These are phyloP conservation scores for Sarcophaga peregrina DNA, from an alignment of 1,140 invertebrate species.

Conservation along the genomic window DNA sequence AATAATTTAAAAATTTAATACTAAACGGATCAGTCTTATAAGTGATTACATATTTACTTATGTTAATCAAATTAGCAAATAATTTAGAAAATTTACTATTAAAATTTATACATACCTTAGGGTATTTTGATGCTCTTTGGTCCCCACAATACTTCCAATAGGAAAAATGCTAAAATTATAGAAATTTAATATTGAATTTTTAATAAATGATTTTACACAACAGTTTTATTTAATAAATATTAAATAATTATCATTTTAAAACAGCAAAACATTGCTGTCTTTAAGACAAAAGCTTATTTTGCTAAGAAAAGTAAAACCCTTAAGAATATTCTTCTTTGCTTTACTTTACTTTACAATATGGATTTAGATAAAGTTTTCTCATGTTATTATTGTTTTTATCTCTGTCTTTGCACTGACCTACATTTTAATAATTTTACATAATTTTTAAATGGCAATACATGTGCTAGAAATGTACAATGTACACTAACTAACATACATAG, in stretches of 20 bases:
- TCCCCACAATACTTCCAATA: not conserved
- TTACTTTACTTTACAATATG: not conserved
- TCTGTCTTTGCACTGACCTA: not conserved
- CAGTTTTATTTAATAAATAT: not conserved
- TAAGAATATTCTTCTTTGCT: not conserved
- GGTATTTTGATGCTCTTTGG: not conserved
- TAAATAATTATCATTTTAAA: not conserved
- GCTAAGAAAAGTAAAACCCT: not conserved
- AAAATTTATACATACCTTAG: not conserved
- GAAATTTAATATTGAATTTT: not conserved
- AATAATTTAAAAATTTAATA: not conserved
- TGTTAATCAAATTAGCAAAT: not conserved
- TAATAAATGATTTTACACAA: not conserved
- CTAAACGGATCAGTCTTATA: not conserved
- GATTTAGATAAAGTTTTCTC: not conserved
- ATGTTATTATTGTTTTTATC: not conserved
- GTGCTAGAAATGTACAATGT: too few species aligned
- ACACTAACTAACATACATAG: too few species aligned
- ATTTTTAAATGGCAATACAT: constrained; percentile 11
- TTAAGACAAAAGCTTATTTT: not conserved
- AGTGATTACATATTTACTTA: constrained; percentile 16
- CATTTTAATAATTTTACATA: constrained; percentile 20
- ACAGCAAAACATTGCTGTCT: not conserved
- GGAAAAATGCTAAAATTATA: not conserved
- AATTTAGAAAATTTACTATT: not conserved